These are phyloP conservation scores for Euphydryas editha DNA, from an alignment of 2,888 invertebrate genomes.

Conservation along the genomic window DNA sequence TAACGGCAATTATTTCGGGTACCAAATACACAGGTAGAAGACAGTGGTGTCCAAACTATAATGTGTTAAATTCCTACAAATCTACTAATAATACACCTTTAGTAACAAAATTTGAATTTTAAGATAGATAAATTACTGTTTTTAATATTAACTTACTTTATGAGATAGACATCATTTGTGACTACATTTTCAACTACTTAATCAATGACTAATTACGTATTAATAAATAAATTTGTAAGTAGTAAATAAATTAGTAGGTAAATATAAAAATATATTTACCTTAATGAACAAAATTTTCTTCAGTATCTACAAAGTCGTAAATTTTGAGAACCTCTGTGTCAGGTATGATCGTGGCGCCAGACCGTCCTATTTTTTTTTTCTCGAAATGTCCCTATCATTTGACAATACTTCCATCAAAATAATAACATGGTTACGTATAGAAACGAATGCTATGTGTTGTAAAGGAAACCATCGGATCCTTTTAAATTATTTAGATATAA, in stretches of 20 bases:
- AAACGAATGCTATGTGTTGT: constrained; percentile 33
- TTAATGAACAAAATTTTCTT: background rate
- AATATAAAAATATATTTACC: background rate
- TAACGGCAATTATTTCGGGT: constrained; percentile 76
- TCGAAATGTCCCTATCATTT: constrained; percentile 52
- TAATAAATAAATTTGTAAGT: background rate
- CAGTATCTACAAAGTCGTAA: background rate
- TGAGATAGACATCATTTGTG: no score
- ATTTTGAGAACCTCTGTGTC: constrained; percentile 56
- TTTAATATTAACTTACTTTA: no score
- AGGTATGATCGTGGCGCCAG: constrained; percentile 71
- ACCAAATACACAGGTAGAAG: constrained; percentile 64
- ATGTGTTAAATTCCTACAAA: background rate
- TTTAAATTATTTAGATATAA: background rate
- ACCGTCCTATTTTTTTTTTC: constrained; percentile 56
- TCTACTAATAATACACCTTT: no score
- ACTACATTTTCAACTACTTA: no score
- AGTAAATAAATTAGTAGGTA: background rate
- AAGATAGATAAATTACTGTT: no score
- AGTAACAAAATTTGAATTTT: no score
- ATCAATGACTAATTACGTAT: no score
- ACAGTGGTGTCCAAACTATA: constrained; percentile 57
- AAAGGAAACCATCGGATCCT: constrained; percentile 22
- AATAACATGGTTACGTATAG: constrained; percentile 44
- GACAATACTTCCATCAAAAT: constrained; percentile 50